Conservation (phyloP, 2,797 vertebrate species). For the Aphelocoma californica region DNA sequence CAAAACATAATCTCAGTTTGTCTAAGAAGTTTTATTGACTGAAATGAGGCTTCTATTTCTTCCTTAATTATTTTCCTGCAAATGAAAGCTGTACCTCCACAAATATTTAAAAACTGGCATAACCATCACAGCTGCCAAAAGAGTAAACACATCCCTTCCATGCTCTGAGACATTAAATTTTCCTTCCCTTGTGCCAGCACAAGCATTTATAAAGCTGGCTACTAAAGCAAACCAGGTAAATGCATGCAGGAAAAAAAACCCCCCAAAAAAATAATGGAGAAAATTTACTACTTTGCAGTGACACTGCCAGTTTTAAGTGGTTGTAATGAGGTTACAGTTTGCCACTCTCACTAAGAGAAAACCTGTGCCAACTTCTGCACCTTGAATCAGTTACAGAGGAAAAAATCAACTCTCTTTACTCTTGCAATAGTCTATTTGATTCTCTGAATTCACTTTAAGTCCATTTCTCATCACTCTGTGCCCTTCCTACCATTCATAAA, state of each 20-base stretch:
- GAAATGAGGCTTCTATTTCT: neutral
- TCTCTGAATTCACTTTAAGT: neutral
- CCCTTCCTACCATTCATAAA: neutral
- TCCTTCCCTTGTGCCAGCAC: neutral
- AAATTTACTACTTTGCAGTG: neutral
- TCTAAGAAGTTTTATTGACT: neutral
- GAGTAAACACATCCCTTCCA: neutral
- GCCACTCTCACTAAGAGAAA: neutral
- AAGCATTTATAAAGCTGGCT: neutral
- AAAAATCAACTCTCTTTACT: neutral
- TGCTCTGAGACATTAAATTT: neutral
- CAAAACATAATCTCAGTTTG: neutral
- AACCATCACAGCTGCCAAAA: neutral
- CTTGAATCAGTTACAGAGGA: neutral
- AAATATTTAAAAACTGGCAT: neutral
- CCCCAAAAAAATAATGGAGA: neutral
- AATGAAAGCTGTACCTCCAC: neutral
- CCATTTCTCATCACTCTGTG: neutral
- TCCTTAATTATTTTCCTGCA: neutral
- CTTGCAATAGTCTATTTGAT: neutral
- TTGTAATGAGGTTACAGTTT: neutral
- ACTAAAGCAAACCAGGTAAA: neutral
- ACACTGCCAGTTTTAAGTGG: neutral
- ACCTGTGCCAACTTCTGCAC: neutral
- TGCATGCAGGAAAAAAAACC: fast-evolving